Conservation (phyloP, 2,113 vertebrate genomes). For the Scortum barcoo region DNA sequence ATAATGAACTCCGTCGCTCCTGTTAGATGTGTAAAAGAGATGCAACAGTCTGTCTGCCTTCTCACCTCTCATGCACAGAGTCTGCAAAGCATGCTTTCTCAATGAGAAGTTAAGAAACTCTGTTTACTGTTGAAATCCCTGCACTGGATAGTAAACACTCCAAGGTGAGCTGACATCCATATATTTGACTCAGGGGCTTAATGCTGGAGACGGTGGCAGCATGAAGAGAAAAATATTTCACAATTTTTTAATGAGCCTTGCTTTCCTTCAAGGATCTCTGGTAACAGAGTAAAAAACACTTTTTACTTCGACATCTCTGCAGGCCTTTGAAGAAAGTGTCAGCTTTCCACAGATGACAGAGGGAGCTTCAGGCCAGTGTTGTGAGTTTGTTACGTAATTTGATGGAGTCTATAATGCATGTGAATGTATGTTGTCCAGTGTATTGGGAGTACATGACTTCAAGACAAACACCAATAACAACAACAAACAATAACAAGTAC, state of each 20-base stretch:
- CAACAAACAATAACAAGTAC: too few relatives aligned
- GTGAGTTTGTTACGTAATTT: slow-evolving; percentile 2
- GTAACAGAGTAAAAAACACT: not conserved
- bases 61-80: not conserved
- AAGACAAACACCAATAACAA: too few relatives aligned
- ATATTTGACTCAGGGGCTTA: slow-evolving; percentile 28
- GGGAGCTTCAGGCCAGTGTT: not conserved
- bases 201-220: slow-evolving; percentile 5
- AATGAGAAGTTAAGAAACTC: not conserved
- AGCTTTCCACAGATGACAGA: slow-evolving; percentile 13
- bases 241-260: slow-evolving; percentile 26
- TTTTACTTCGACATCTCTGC: not conserved
- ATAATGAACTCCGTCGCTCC: slow-evolving; percentile 52
- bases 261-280: slow-evolving; percentile 19
- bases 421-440: not conserved
- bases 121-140: slow-evolving; percentile 18
- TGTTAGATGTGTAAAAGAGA: slow-evolving; percentile 20
- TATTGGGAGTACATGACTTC: too few relatives aligned
- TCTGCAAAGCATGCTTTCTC: slow-evolving; percentile 10
- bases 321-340: slow-evolving; percentile 23
- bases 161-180: slow-evolving; percentile 35
- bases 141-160: not conserved
- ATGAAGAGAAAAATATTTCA: not conserved
- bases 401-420: not conserved
- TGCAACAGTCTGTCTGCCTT: slow-evolving; percentile 16